These are phyloP conservation scores for Gobiocypris rarus DNA, from an alignment of 2,113 vertebrate species.

Conservation along the genomic window DNA sequence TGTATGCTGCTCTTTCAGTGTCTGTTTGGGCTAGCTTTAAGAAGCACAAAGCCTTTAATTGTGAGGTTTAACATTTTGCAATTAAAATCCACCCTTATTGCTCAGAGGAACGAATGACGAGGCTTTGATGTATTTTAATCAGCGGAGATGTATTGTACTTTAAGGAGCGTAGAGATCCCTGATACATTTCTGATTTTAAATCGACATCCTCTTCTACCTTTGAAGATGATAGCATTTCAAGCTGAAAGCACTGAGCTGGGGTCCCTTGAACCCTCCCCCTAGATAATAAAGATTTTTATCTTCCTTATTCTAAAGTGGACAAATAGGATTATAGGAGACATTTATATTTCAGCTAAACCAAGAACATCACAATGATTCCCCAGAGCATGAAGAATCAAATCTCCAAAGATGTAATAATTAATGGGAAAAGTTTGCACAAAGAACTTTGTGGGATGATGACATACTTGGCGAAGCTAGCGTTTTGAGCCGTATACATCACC, in stretches of 20 bases:
- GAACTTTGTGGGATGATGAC: conserved; percentile 39
- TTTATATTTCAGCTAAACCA: conserved; percentile 71
- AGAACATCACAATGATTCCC: conserved; percentile 69
- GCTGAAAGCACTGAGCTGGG: conserved; percentile 71
- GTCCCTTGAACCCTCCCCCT: conserved; percentile 72
- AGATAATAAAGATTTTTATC: conserved; percentile 77
- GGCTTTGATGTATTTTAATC: conserved; percentile 92
- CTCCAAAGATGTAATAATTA: conserved; percentile 50
- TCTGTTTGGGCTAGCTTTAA: conserved; percentile 88
- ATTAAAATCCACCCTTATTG: conserved; percentile 94
- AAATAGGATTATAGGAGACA: conserved; percentile 78
- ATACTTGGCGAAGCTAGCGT: conserved; percentile 22
- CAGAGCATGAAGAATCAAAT: conserved; percentile 58
- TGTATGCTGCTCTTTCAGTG: conserved; percentile 81
- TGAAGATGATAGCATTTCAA: conserved; percentile 76
- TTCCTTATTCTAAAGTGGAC: conserved; percentile 74
- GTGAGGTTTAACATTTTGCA: conserved; percentile 95
- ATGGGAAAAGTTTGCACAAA: conserved; percentile 41
- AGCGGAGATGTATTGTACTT: conserved; percentile 91
- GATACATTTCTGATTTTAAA: conserved; percentile 86
- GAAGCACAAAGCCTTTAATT: conserved; percentile 92
- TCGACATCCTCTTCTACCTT: conserved; percentile 80
- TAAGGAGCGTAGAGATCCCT: conserved; percentile 88
- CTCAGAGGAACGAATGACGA: conserved; percentile 86
- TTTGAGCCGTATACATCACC: not conserved